phyloP scores from a whole-genome alignment of 2,113 vertebrate species.

The Ascaphus truei region DNA sequence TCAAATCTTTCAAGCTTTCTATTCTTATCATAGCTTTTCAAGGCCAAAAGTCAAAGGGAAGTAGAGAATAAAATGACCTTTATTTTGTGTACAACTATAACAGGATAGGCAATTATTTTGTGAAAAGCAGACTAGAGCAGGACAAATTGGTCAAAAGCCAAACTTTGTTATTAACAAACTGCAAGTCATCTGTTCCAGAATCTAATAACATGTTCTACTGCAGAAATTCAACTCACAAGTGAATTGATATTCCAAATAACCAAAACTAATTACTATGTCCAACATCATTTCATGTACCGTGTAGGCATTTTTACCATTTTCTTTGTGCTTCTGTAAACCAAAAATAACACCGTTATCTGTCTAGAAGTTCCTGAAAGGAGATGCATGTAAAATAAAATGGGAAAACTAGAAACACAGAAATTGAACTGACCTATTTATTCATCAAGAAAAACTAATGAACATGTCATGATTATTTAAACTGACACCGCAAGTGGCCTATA shows the following conservation, averaged over 20 bases:
- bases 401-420: no score
- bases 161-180: constrained; percentile 17
- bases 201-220: not conserved
- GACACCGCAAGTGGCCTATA: no score
- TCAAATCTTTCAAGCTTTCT: not conserved
- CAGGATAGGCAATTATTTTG: constrained; percentile 16
- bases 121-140: constrained; percentile 9
- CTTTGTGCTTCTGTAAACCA: no score
- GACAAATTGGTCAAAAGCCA: constrained; percentile 21
- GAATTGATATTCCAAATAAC: not conserved
- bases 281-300: not conserved
- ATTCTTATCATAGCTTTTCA: not conserved
- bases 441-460: no score
- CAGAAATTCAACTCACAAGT: not conserved
- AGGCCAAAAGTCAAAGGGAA: not conserved
- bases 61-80: not conserved
- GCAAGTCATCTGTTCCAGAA: not conserved
- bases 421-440: no score
- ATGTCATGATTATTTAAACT: no score
- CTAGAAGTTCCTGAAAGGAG: no score
- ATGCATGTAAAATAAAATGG: no score
- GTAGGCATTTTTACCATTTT: no score
- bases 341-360: no score
- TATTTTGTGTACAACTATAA: constrained; percentile 9
- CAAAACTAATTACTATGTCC: not conserved